phyloP scores from a whole-genome alignment of 2,888 invertebrate genomes.

The Phalera bucephala region DNA sequence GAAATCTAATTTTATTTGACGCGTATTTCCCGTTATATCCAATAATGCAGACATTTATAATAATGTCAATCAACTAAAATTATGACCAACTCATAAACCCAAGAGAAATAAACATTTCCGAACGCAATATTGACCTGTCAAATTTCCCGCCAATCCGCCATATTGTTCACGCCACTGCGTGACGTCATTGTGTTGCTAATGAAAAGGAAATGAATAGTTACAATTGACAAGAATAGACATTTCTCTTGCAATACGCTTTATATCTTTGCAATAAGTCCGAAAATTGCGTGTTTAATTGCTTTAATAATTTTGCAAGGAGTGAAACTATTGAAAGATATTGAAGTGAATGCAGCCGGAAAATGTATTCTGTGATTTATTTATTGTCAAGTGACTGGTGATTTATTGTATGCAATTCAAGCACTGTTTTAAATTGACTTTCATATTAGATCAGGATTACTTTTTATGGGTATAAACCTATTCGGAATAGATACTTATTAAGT shows the following conservation, averaged over 20 bases:
- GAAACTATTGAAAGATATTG: slow-evolving; percentile 48
- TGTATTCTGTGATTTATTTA: slow-evolving; percentile 42
- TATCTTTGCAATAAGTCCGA: slow-evolving; percentile 20
- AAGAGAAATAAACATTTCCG: slow-evolving; percentile 39
- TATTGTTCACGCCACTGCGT: slow-evolving; percentile 64
- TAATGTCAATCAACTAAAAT: slow-evolving; percentile 21
- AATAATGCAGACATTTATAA: slow-evolving; percentile 20
- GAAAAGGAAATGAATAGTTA: slow-evolving; percentile 76
- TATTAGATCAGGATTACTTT: no score
- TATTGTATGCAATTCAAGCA: slow-evolving; percentile 15
- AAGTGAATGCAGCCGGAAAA: slow-evolving; percentile 43
- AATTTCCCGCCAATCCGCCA: slow-evolving; percentile 64
- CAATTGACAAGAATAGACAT: slow-evolving; percentile 36
- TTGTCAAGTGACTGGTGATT: slow-evolving; percentile 42
- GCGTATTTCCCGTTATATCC: slow-evolving; percentile 15
- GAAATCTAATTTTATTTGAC: slow-evolving; percentile 23
- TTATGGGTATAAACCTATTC: no score
- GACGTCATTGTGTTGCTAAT: slow-evolving; percentile 70
- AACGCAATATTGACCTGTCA: slow-evolving; percentile 59
- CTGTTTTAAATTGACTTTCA: slow-evolving; percentile 19
- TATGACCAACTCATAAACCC: slow-evolving; percentile 13
- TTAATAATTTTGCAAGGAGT: slow-evolving; percentile 18
- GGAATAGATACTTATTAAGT: no score
- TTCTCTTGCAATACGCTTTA: slow-evolving; percentile 22
- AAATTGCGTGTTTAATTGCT: slow-evolving; percentile 8